These are phyloP conservation scores for Diarsia rubi DNA, from an alignment of 2,888 invertebrate genomes.

Conservation along the genomic window DNA sequence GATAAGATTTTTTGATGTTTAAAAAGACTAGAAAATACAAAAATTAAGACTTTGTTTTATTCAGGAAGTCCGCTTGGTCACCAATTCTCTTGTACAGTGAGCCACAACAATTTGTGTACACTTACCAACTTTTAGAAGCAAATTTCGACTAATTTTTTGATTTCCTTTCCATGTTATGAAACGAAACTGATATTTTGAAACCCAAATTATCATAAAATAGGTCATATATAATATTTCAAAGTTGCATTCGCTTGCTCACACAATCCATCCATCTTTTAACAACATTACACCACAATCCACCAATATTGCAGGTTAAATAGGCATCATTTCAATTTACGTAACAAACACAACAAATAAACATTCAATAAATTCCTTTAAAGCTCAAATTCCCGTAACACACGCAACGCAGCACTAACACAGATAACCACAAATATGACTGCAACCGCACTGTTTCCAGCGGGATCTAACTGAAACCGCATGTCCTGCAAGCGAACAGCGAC, in stretches of 20 bases:
- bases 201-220: too few species aligned
- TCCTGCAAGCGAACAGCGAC: conserved; percentile 61
- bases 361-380: conserved; percentile 22
- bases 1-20: background rate
- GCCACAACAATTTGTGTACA: too few species aligned
- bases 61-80: background rate
- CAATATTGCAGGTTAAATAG: background rate
- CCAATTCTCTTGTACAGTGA: background rate
- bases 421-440: conserved; percentile 61
- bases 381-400: conserved; percentile 25
- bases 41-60: background rate
- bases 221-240: too few species aligned
- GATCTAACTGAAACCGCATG: conserved; percentile 70
- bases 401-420: conserved; percentile 34
- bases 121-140: too few species aligned
- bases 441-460: conserved; percentile 65
- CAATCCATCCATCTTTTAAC: too few species aligned
- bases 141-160: too few species aligned
- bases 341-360: conserved; percentile 11
- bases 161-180: too few species aligned
- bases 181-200: too few species aligned
- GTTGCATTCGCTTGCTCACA: too few species aligned
- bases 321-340: background rate
- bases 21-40: background rate
- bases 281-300: too few species aligned